Evolutionary conservation across 1,140 invertebrate species (phyloP).

Genomic region (Diachasma alloeum): DNA sequence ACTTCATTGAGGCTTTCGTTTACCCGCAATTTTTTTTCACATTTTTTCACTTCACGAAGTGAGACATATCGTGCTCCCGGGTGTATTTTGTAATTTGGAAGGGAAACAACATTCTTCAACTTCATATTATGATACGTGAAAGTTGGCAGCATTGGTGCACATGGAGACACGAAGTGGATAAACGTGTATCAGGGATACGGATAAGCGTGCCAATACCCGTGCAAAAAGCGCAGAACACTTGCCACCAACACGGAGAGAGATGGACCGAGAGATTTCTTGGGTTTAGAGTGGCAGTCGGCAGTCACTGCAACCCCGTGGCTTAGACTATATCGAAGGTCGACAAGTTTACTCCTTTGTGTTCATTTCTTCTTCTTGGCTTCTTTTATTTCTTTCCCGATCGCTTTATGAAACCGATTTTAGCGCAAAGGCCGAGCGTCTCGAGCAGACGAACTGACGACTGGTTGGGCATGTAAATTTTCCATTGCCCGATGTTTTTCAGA

Average conservation of each 20-base stretch:
- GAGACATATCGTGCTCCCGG: neutral
- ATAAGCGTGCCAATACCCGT: neutral
- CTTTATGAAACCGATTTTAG: slow-evolving; percentile 41
- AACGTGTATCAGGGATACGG: neutral
- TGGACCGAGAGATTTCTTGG: neutral
- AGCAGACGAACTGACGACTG: neutral
- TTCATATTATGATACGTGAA: slow-evolving; percentile 63
- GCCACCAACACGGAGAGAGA: neutral
- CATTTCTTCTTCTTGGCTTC: neutral
- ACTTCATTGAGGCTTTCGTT: neutral
- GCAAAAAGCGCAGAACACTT: neutral
- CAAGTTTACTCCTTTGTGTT: slow-evolving; percentile 51
- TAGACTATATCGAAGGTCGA: slow-evolving; percentile 59
- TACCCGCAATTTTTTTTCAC: neutral
- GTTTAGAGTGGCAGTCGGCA: neutral
- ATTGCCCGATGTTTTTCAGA: too few relatives aligned
- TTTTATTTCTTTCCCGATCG: neutral
- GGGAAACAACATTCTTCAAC: slow-evolving; percentile 63
- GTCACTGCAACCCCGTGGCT: slow-evolving; percentile 16
- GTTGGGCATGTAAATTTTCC: neutral
- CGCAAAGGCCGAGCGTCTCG: slow-evolving; percentile 29
- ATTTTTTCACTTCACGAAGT: neutral
- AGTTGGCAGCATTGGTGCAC: slow-evolving; percentile 48
- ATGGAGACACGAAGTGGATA: neutral
- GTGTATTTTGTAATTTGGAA: slow-evolving; percentile 63